phyloP scores from a whole-genome alignment of 2,113 vertebrate species.

The Caranx ignobilis region DNA sequence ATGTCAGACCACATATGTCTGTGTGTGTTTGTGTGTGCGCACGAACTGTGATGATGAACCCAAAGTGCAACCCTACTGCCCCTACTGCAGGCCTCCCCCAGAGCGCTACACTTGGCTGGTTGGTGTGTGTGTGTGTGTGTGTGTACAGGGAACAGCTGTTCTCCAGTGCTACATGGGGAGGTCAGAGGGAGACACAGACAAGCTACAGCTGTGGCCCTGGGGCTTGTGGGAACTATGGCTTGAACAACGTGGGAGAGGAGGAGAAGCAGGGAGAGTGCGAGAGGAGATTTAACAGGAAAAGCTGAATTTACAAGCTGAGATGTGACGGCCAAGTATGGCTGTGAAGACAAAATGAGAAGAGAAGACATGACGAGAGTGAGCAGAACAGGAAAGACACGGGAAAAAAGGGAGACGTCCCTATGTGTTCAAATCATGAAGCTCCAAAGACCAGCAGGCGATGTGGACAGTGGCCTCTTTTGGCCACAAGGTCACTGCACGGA shows the following conservation, averaged over 20 bases:
- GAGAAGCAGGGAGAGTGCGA: background rate
- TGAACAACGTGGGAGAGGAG: slow-evolving; percentile 64
- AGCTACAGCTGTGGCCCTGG: slow-evolving; percentile 78
- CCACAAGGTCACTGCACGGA: slow-evolving; percentile 38
- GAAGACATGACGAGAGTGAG: background rate
- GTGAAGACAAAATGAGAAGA: background rate
- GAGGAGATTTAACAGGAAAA: slow-evolving; percentile 18
- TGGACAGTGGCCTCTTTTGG: slow-evolving; percentile 1
- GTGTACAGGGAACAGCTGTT: slow-evolving; percentile 76
- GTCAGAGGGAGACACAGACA: slow-evolving; percentile 67
- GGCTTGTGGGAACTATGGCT: slow-evolving; percentile 79
- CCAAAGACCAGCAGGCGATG: slow-evolving; percentile 14
- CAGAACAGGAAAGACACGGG: background rate
- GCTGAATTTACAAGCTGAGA: slow-evolving; percentile 24
- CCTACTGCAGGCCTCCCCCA: slow-evolving; percentile 58
- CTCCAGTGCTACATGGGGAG: slow-evolving; percentile 63
- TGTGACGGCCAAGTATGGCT: background rate
- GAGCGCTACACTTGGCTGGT: slow-evolving; percentile 56
- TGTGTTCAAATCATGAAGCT: slow-evolving; percentile 6
- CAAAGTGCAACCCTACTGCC: slow-evolving; percentile 54
- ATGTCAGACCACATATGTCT: slow-evolving; percentile 45
- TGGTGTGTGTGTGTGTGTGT: slow-evolving; percentile 36
- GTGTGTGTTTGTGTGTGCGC: slow-evolving; percentile 24
- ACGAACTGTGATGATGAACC: slow-evolving; percentile 51
- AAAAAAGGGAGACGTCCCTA: slow-evolving; percentile 21